Evolutionary conservation across 2,797 vertebrate genomes (phyloP).

Genomic region (Dryobates pubescens): DNA sequence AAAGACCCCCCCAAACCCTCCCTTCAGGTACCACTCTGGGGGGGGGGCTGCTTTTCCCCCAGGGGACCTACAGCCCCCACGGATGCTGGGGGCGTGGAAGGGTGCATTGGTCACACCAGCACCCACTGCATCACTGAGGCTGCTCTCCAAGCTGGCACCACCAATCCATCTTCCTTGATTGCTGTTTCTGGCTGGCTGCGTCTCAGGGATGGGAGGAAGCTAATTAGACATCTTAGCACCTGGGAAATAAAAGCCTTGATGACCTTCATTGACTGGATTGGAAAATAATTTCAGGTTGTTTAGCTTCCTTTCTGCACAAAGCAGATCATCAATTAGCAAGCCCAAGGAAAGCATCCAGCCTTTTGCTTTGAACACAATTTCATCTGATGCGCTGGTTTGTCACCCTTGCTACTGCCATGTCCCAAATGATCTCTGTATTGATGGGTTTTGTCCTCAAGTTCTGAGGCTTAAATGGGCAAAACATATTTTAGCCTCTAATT

Average conservation of each 20-base stretch:
- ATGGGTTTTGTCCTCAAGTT: conserved; percentile 45
- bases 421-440: conserved; percentile 15
- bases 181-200: conserved; percentile 19
- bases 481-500: conserved; percentile 70
- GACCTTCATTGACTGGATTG: conserved; percentile 35
- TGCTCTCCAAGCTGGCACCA: neutral
- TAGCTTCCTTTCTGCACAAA: conserved; percentile 35
- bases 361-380: conserved; percentile 23
- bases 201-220: conserved; percentile 38
- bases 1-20: neutral
- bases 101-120: too few species aligned
- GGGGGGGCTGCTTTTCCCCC: neutral
- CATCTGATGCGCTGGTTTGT: conserved; percentile 2
- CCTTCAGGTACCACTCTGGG: neutral
- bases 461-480: conserved; percentile 59
- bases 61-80: fast-evolving
- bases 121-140: too few species aligned
- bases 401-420: neutral
- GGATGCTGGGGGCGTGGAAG: neutral
- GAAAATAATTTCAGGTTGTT: conserved; percentile 46
- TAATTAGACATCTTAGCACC: conserved; percentile 48
- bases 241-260: conserved; percentile 52
- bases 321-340: conserved; percentile 3
- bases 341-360: neutral
- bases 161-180: neutral